Base-by-base conservation (phyloP, 1,140 invertebrate genomes). In the Cheumatopsyche charites region DNA sequence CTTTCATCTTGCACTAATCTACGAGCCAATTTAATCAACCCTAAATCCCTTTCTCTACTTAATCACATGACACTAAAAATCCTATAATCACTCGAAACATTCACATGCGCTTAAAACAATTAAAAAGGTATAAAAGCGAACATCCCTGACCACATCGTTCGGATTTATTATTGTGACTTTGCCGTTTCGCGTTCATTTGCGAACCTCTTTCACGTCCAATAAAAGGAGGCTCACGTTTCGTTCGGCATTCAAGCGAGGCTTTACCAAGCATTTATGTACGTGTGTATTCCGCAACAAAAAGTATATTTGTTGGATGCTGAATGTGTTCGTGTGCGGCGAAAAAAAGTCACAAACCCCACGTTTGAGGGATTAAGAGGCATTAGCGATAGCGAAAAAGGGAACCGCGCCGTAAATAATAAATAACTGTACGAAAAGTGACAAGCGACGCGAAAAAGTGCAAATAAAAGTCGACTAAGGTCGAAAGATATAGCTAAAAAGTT, bases 91-190 rank as follows among this genome's bases (percentile, higher is more conserved):
- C 9, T 36, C 9, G 3, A 9, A 36, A 36, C 29, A 4, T 3
- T 3, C 29, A 36, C 3, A 36, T n/a, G n/a, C n/a, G n/a, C 29
- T 4, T 36, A 36, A 36, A 4, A 36, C 3, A 9, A 4, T 36
- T 36, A 36, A 36, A 36, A 21, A 3, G 47, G n/a, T n/a, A n/a
- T n/a, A n/a, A n/a, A n/a, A 49, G 19, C n/a, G 13, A 49, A 12
- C 36, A 63, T 5, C 62, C 62, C 62, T 45, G 29, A n/a, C 11
- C 49, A 19, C 3, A 12, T 21, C 43, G 63, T 67, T 49, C 63
- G 45, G 47, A 72, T 72, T 67, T 72, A 67, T 72, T 72, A 72
- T 72, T 72, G 71, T 67, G 71, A 72, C 71, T 72, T 58, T 70
- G 63, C 29, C 65, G 61, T 72, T 72, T 72, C 65, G 41, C 62